Evolutionary conservation across 1,140 invertebrate genomes (phyloP), one percentile per base, ranked within the genome.

Genomic region (Drosophila hydei): DNA sequence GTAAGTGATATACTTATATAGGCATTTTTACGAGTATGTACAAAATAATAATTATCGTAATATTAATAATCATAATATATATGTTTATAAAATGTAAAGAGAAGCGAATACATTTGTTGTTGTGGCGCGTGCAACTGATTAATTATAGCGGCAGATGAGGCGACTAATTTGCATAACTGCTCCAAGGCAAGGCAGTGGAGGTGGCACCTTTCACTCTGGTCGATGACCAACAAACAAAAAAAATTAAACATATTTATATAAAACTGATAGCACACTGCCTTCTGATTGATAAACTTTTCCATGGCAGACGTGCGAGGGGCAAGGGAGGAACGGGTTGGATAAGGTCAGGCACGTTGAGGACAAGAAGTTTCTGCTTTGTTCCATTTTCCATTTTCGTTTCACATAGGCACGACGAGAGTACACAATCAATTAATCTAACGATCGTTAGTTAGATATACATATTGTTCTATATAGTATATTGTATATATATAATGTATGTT

Each of bases 101-200:
- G 45, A 59, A 67, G 48, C 47, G 30, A 67, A 60, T 60, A 60
- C 55, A 67, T 40, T 59, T 50, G 16, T 43, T 23, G 33, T 33
- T 72, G 63, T 64, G 63, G 43, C 59, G 40, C 51, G 38, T 72
- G 63, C 45, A 59, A 59, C 47, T 36, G 25, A 60, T 67, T 48
- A 52, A 47, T 40, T 72, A 52, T 55, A 48, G 30, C 51, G 51
- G 51, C 63, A 59, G 55, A 47, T 72, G 52, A 48, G 52, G 52
- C 62, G 71, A 68, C 55, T 73, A 73, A 73, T 65, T 71, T 64
- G 52, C 61, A 65, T 65, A 52, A 61, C 61, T 64, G 51, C 51
- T 14, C 33, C 61, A 56, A 65, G 47, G 62, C 62, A 72, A 58
- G 55, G 61, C 60, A 47, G 30, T 40, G 52, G 45, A 54, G 67